phyloP scores from a whole-genome alignment of 1,140 invertebrate species.

The Drosophila willistoni region DNA sequence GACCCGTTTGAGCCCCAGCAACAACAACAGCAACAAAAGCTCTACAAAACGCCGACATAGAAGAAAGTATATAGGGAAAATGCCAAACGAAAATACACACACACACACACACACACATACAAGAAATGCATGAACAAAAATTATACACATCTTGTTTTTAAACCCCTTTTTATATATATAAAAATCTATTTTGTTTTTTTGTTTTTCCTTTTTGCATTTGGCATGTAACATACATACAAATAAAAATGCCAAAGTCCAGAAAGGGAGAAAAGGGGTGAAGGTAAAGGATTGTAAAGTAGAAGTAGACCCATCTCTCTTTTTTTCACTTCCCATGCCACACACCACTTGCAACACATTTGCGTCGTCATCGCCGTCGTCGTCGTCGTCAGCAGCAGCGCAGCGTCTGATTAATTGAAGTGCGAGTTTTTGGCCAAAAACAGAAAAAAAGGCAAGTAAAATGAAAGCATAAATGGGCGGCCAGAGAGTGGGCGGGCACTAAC shows the following conservation, averaged over 20 bases:
- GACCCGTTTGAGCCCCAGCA: neutral
- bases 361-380: slow-evolving; percentile 18
- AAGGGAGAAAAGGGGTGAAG: neutral
- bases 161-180: slow-evolving; percentile 21
- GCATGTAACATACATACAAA: neutral
- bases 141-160: slow-evolving; percentile 33
- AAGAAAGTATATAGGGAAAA: neutral
- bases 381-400: slow-evolving; percentile 51
- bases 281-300: neutral
- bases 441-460: slow-evolving; percentile 31
- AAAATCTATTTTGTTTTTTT: neutral
- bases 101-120: neutral
- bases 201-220: neutral
- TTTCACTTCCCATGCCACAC: neutral
- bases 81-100: neutral
- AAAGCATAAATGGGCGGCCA: neutral
- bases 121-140: slow-evolving; percentile 18
- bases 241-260: slow-evolving; percentile 6
- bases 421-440: slow-evolving; percentile 42
- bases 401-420: slow-evolving; percentile 81
- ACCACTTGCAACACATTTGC: slow-evolving; percentile 29
- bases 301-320: neutral
- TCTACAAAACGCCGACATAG: slow-evolving; percentile 3
- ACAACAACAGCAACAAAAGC: slow-evolving; percentile 1
- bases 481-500: too few species aligned